These are phyloP conservation scores for Aradophagus sp. DNA, from an alignment of 1,140 invertebrate species.

Conservation along the genomic window DNA sequence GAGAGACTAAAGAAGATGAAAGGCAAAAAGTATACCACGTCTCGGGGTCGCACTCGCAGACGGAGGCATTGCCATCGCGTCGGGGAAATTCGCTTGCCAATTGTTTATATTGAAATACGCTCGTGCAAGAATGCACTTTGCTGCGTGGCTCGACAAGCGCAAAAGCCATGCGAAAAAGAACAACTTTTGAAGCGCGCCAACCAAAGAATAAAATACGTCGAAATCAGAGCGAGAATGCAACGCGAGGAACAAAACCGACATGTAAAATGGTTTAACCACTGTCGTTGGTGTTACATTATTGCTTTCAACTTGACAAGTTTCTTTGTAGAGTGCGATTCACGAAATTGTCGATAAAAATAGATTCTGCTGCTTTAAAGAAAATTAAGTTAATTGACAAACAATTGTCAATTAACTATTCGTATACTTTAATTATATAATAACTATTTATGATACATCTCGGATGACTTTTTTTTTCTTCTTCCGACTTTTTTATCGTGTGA, in stretches of 20 bases:
- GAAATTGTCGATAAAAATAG: no score
- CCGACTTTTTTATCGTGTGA: no score
- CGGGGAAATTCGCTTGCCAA: conserved; percentile 67
- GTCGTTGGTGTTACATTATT: conserved; percentile 1
- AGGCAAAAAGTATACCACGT: conserved; percentile 34
- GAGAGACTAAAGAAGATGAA: conserved; percentile 19
- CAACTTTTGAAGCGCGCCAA: conserved; percentile 39
- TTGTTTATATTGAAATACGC: conserved; percentile 69
- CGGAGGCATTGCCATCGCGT: conserved; percentile 66
- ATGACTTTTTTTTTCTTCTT: no score
- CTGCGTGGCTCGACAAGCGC: conserved; percentile 27
- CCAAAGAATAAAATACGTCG: conserved; percentile 44
- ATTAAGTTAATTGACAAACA: no score
- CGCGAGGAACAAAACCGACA: conserved; percentile 20
- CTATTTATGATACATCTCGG: no score
- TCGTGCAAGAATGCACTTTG: conserved; percentile 65
- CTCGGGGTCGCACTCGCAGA: conserved; percentile 67
- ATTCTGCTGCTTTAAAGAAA: no score
- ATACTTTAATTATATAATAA: no score
- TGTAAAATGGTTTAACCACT: conserved; percentile 14
- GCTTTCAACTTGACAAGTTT: no score
- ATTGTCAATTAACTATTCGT: no score
- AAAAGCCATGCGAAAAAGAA: conserved; percentile 47
- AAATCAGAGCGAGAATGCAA: conserved; percentile 49
- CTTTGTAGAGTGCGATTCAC: no score